Conservation (phyloP, 2,797 vertebrate genomes). For the Sebastes trivittatus region DNA sequence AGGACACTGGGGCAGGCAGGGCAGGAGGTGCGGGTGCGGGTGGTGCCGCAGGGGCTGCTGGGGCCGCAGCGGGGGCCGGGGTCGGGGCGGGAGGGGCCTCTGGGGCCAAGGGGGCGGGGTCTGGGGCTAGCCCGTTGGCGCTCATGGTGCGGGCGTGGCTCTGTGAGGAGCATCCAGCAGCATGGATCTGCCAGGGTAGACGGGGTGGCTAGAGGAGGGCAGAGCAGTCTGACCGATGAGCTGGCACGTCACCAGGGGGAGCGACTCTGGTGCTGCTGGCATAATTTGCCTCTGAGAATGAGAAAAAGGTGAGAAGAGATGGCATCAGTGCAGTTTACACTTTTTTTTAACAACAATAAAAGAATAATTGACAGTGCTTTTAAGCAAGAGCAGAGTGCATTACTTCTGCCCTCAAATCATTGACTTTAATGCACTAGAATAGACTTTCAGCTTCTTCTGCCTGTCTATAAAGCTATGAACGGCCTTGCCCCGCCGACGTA, state of each 20-base stretch:
- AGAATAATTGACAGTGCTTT: neutral
- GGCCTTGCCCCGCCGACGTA: accelerated
- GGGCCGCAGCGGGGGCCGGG: constrained; percentile 83
- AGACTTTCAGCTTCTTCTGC: neutral
- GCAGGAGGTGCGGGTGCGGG: constrained; percentile 61
- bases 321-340: neutral
- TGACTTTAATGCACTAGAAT: neutral
- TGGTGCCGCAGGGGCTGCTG: constrained; percentile 78
- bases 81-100: constrained; percentile 75
- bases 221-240: constrained; percentile 88
- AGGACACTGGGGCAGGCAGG: constrained; percentile 69
- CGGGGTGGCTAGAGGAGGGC: constrained; percentile 86
- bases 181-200: constrained; percentile 94
- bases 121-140: constrained; percentile 86
- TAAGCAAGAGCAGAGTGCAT: neutral
- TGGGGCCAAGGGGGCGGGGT: constrained; percentile 80
- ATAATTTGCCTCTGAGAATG: constrained; percentile 92
- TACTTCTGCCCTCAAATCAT: neutral
- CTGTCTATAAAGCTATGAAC: neutral
- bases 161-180: constrained; percentile 90
- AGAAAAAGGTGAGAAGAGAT: constrained; percentile 34
- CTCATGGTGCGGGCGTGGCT: constrained; percentile 97
- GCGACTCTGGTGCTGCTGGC: constrained; percentile 93
- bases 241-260: constrained; percentile 93
- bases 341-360: neutral